These are phyloP conservation scores for Drosophila littoralis DNA, from an alignment of 1,140 invertebrate species.

Conservation along the genomic window DNA sequence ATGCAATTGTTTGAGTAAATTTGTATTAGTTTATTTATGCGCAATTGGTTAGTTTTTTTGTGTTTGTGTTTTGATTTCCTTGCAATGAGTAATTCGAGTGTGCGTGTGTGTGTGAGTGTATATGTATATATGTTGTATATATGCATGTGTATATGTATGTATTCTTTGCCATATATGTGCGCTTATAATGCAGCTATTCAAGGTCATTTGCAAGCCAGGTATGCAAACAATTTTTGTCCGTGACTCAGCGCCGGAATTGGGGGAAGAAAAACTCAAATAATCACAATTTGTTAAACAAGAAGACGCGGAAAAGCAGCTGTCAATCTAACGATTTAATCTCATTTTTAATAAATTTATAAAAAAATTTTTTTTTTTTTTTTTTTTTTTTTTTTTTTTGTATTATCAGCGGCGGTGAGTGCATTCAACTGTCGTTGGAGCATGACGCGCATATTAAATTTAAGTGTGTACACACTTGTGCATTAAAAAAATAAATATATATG, in stretches of 20 bases:
- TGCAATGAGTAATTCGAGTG: slow-evolving; percentile 51
- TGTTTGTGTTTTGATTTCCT: slow-evolving; percentile 46
- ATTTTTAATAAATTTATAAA: slow-evolving; percentile 12
- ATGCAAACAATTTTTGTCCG: slow-evolving; percentile 4
- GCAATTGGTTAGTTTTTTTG: slow-evolving; percentile 6
- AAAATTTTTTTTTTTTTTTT: no score
- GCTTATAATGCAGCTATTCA: slow-evolving; percentile 30
- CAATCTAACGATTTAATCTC: slow-evolving; percentile 18
- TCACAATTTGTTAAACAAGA: neutral
- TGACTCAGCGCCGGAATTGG: slow-evolving; percentile 22
- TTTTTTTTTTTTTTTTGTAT: slow-evolving; percentile 32
- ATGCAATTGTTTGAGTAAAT: slow-evolving; percentile 22
- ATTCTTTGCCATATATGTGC: slow-evolving; percentile 3
- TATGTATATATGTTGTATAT: no score
- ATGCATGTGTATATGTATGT: no score
- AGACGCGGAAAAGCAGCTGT: slow-evolving; percentile 15
- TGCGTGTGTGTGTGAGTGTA: no score
- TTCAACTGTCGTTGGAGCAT: slow-evolving; percentile 65
- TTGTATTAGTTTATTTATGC: neutral
- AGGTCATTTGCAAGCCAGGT: slow-evolving; percentile 41
- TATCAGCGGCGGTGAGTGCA: slow-evolving; percentile 66
- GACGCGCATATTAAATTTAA: slow-evolving; percentile 42
- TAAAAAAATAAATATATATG: neutral
- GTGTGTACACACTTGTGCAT: slow-evolving; percentile 2
- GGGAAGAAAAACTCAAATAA: neutral